Evolutionary conservation across 1,140 invertebrate genomes (phyloP), one percentile per base, ranked within the genome.

Genomic region (Solenopsis fugax): DNA sequence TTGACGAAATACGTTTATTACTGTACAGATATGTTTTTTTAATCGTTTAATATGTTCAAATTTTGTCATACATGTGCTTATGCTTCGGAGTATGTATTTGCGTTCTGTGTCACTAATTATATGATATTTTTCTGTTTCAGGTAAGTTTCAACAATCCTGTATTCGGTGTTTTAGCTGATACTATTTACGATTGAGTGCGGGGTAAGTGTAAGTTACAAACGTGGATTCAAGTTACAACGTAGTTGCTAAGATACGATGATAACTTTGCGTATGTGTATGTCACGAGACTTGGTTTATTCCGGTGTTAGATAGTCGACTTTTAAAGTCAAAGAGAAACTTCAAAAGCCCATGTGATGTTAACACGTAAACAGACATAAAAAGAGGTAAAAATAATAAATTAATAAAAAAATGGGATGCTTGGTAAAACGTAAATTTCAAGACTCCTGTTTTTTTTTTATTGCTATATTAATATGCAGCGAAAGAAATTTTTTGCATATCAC

Each of bases 41-140:
- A 29, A 29, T 29, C 29, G 21, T 2, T 67, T 45, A 18, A 71
- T 71, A 29, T 2, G 21, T 52, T 6, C 48, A 45, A 67, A 67
- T 21, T 41, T 0, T 29, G 16, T 58, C 3, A 7, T 12, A n/a
- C 60, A 60, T 16, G 13, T 13, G 37, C 41, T 65, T 78, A 64
- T 24, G n/a, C 21, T 18, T 62, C 37, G 16, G 7, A 80, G n/a
- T 52, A 80, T 9, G 7, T 2, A 50, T n/a, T 24, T 45, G 29
- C 5, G 6, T n/a, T 54, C 29, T 24, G 73, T 6, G 0, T 45
- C 2, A 3, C 16, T 69, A 12, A 81, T 29, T 67, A 21, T 24
- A 69, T 52, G 37, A 21, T 41, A 50, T 69, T 56, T 81, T 80
- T 80, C 16, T 80, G 62, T 69, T 80, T 67, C 13, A 80, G 62